phyloP scores from a whole-genome alignment of 2,888 invertebrate genomes.

The Arrhopalites spinosus region DNA sequence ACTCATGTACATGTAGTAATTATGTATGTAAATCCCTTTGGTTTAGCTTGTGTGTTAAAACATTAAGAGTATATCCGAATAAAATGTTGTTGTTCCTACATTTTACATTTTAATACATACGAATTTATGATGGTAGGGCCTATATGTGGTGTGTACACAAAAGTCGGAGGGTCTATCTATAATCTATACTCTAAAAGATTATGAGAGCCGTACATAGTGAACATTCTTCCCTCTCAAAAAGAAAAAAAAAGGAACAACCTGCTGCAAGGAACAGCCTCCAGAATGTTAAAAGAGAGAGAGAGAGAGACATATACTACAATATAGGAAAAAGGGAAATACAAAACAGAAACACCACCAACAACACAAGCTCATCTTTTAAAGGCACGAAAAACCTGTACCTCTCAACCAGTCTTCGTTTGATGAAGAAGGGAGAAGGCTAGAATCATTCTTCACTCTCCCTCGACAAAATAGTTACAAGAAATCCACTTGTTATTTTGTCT shows the following conservation, averaged over 20 bases:
- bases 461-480: no score
- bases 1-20: no score
- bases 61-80: no score
- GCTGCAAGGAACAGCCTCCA: not conserved
- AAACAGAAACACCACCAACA: no score
- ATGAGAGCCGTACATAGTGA: not conserved
- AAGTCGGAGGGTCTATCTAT: no score
- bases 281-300: not conserved
- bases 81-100: no score
- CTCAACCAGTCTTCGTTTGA: slow-evolving; percentile 28
- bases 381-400: slow-evolving; percentile 24
- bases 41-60: no score
- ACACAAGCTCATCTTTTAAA: no score
- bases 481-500: not conserved
- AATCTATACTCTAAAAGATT: not conserved
- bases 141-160: no score
- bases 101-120: no score
- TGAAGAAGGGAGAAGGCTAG: slow-evolving; percentile 15
- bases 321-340: not conserved
- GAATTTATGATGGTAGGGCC: no score
- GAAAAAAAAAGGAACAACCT: not conserved
- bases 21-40: no score
- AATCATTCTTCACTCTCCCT: slow-evolving; percentile 20
- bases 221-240: not conserved
- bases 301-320: not conserved